Evolutionary conservation across 2,113 vertebrate genomes (phyloP).

Genomic region (Catagonus wagneri): DNA sequence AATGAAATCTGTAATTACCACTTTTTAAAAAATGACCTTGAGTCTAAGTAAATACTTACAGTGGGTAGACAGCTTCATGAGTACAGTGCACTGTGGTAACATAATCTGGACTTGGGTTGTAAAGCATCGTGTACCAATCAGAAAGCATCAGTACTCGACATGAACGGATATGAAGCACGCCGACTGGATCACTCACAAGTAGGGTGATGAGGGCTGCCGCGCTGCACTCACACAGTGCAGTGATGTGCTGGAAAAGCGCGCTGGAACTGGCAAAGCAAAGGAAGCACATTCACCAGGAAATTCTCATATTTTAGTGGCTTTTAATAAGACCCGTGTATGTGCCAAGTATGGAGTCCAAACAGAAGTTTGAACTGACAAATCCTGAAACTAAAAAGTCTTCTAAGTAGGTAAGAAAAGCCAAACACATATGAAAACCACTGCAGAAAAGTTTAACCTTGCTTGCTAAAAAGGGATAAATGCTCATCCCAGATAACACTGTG

Average conservation of each 20-base stretch:
- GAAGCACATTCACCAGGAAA: background rate
- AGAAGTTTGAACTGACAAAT: slow-evolving; percentile 6
- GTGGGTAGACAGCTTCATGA: slow-evolving; percentile 97
- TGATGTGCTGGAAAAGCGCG: slow-evolving; percentile 95
- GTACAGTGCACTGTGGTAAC: slow-evolving; percentile 97
- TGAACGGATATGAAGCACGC: slow-evolving; percentile 92
- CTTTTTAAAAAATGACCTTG: background rate
- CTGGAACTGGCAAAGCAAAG: slow-evolving; percentile 89
- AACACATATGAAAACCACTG: background rate
- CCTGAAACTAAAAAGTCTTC: background rate
- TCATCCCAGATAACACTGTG: background rate
- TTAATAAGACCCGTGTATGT: background rate
- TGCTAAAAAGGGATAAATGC: background rate
- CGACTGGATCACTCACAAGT: slow-evolving; percentile 93
- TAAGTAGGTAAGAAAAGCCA: background rate
- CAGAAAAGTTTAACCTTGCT: background rate
- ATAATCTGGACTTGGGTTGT: slow-evolving; percentile 98
- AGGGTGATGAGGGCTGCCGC: slow-evolving; percentile 91
- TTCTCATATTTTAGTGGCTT: background rate
- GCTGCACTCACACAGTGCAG: slow-evolving; percentile 93
- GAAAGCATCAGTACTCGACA: slow-evolving; percentile 96
- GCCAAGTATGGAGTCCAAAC: background rate
- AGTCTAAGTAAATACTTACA: slow-evolving; percentile 88
- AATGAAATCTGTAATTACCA: background rate
- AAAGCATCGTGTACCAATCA: slow-evolving; percentile 99